Percentiles rank a stretch among this genome's conserved stretches.
Conservation (phyloP, 2,888 invertebrate species). For the Maniola hyperantus region DNA sequence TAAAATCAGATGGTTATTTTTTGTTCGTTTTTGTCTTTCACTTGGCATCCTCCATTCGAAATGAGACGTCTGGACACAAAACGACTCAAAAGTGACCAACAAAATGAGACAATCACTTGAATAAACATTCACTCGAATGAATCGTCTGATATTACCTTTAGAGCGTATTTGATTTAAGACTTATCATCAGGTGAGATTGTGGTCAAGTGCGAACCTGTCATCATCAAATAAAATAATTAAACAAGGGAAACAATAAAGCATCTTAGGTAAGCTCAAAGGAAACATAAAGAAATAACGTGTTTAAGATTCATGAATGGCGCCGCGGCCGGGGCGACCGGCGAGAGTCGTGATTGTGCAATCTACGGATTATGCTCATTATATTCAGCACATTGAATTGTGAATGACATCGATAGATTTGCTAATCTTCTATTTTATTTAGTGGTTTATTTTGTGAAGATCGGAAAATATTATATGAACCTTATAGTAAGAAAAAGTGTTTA, state of each 20-base stretch:
- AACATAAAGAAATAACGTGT: conserved; percentile 35
- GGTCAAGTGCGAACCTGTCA: neutral
- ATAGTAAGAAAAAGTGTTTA: too few species aligned
- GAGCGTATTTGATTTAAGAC: too few species aligned
- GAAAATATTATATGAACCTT: too few species aligned
- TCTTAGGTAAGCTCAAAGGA: conserved; percentile 35
- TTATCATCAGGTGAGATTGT: neutral
- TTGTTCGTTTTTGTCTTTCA: too few species aligned
- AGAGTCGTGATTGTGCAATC: conserved; percentile 25
- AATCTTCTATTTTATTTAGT: neutral
- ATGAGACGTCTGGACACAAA: too few species aligned
- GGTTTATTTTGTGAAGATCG: neutral
- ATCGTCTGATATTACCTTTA: too few species aligned
- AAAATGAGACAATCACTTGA: too few species aligned
- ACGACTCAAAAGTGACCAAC: too few species aligned
- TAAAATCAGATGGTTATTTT: too few species aligned
- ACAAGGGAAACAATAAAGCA: conserved; percentile 36
- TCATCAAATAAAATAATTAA: conserved; percentile 4
- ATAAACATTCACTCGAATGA: too few species aligned
- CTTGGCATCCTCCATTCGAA: too few species aligned
- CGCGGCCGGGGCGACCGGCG: conserved; percentile 17
- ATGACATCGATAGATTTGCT: conserved; percentile 12
- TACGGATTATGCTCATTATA: conserved; percentile 16
- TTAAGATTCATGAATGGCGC: conserved; percentile 38
- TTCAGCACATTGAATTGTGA: conserved; percentile 5